Percentiles rank a stretch among this genome's conserved stretches.
These are phyloP conservation scores for Mionectes olivaceus DNA, from an alignment of 2,797 vertebrate genomes.

Conservation along the genomic window DNA sequence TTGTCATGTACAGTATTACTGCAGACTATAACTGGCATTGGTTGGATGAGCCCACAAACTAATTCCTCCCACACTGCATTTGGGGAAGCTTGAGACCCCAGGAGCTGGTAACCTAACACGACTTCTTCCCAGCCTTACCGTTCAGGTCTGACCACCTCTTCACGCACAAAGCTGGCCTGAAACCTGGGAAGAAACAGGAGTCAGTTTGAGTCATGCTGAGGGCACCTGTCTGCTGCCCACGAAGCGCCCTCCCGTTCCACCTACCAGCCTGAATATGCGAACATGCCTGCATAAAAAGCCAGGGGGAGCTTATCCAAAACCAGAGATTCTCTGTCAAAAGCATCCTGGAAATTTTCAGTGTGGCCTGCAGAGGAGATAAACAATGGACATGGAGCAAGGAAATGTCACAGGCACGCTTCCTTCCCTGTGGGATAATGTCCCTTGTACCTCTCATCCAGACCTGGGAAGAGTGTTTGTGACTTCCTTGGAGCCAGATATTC, in stretches of 20 bases:
- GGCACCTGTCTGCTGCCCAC: neutral
- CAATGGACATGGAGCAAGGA: accelerated
- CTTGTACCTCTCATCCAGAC: neutral
- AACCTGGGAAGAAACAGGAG: conserved; percentile 80
- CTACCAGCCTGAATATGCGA: conserved; percentile 92
- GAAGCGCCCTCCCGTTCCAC: neutral
- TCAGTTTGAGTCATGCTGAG: neutral
- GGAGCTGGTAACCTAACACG: neutral
- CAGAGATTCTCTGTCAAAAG: conserved; percentile 80
- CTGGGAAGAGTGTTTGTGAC: neutral
- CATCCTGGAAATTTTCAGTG: conserved; percentile 86
- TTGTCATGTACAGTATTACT: neutral
- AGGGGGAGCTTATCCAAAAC: conserved; percentile 85
- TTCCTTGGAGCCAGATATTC: neutral
- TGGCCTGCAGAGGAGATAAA: conserved; percentile 76
- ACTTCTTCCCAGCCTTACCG: conserved; percentile 77
- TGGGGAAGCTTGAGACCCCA: neutral
- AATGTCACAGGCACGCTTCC: neutral
- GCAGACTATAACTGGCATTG: neutral
- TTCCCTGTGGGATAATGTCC: neutral
- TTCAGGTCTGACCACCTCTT: conserved; percentile 89
- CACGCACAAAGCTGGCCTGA: conserved; percentile 88
- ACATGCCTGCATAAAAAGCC: conserved; percentile 91
- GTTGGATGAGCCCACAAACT: neutral
- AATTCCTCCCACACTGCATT: neutral